Conservation (phyloP, 2,113 vertebrate species). For the Phrynosoma blainvillii region DNA sequence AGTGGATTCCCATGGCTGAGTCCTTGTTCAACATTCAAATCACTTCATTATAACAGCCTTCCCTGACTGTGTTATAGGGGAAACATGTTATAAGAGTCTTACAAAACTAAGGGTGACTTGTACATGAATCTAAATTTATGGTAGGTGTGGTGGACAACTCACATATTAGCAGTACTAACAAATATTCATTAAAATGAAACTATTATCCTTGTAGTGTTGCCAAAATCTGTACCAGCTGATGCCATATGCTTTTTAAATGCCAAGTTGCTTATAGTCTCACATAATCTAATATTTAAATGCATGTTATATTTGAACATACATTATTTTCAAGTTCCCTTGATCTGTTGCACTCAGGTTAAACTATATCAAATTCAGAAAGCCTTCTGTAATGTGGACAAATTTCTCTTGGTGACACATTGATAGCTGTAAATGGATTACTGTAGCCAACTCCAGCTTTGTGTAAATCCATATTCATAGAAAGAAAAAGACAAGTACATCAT, state of each 20-base stretch:
- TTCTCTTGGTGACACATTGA: constrained; percentile 46
- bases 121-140: neutral
- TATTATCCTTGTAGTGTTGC: neutral
- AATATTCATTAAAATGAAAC: constrained; percentile 24
- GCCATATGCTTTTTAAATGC: neutral
- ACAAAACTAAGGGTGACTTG: neutral
- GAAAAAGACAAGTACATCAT: constrained; percentile 53
- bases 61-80: neutral
- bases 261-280: constrained; percentile 10
- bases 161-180: neutral
- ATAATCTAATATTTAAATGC: constrained; percentile 29
- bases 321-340: constrained; percentile 20
- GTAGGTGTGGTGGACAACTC: neutral
- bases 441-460: constrained; percentile 46
- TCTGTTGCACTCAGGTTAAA: constrained; percentile 40
- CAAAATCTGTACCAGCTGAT: neutral
- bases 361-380: constrained; percentile 47
- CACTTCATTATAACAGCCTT: too few relatives aligned
- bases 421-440: constrained; percentile 59
- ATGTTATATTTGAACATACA: constrained; percentile 12
- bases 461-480: constrained; percentile 48
- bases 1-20: too few relatives aligned
- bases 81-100: neutral
- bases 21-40: too few relatives aligned
- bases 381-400: constrained; percentile 53